Base-by-base conservation (phyloP, 2,888 invertebrate species). In the Argyresthia goedartella region DNA sequence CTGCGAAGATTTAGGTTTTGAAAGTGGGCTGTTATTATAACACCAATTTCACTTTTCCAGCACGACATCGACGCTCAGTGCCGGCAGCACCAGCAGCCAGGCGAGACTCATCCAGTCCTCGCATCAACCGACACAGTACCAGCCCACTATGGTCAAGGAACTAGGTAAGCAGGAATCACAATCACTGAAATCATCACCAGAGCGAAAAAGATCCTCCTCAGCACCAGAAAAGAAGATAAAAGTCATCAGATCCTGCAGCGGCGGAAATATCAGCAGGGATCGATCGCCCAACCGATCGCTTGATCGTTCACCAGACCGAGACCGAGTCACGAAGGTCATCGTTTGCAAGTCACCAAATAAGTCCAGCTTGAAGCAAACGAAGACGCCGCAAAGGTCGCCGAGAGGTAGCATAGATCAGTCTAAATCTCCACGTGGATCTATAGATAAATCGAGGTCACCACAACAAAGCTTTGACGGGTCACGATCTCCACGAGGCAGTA, bases 101-200 rank as follows among this genome's bases (percentile, higher is more conserved):
- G 96, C 97, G 55, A 91, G 95, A 68, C 91, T 97, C 71, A 95
- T 97, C 74, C 96, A 96, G 87, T 95, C 96, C 60, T 97, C 96
- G 62, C 95, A 96, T 82, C 95, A 96, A 70, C 97, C 97, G 55
- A 93, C 95, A 67, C 94, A 93, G 77, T 96, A 96, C 84, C 95
- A 96, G 67, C 96, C 96, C 54, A 91, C 93, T 63, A 91, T 92
- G 77, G 92, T 93, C 71, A 94, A 95, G 88, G 95, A 95, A 87
- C 87, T 95, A 91, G 95, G 95, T 95, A 93, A 93, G 93, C 81
- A 77, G 57, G 86, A 86, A 59, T 84, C 84, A 4, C 77, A 79
- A 51, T 88, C 87, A 34, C 81, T 87, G 57, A 89, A 88, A 71
- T 88, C 88, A 42, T 88, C 86, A 14, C 86, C 87, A 36, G 86